Evolutionary conservation across 1,140 invertebrate species (phyloP), one percentile per base, ranked within the genome.

Genomic region (Elysia chlorotica): DNA sequence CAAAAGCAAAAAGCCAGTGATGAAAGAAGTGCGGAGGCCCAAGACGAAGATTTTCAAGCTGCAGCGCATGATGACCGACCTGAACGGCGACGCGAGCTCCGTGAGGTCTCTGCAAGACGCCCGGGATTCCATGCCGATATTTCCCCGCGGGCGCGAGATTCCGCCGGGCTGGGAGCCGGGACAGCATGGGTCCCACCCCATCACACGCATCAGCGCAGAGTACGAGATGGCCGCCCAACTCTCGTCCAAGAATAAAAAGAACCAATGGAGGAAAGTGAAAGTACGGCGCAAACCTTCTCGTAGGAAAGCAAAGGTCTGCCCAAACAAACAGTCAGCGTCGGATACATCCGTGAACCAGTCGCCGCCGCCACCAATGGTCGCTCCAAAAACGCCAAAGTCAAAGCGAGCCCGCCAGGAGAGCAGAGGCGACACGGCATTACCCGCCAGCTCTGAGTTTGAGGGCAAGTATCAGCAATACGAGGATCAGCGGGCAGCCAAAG

Each of bases 81-180:
- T n/a, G n/a, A n/a, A n/a, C n/a, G n/a, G n/a, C n/a, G n/a, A n/a
- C n/a, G n/a, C n/a, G n/a, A n/a, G n/a, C n/a, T n/a, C n/a, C n/a
- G n/a, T n/a, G n/a, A n/a, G n/a, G n/a, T n/a, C n/a, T n/a, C n/a
- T n/a, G n/a, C n/a, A n/a, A n/a, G n/a, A n/a, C n/a, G n/a, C n/a
- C n/a, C n/a, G n/a, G n/a, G n/a, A n/a, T n/a, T n/a, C n/a, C 6
- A 57, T 57, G 56, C 56, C 23, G 61, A 4, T 25, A 5, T 63
- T 30, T 30, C 61, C 61, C 3, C 28, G 4, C 4, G 61, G 61
- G 23, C 4, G 33, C 10, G 61, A 63, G 23, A 33, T 63, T 30
- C 61, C 61, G 3, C 61, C 61, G 35, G 61, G 23, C 6, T 63
- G 61, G 61, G 35, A 63, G 31, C 61, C 61, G 6, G 31, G 61